Base-by-base conservation (phyloP, 2,888 invertebrate species). In the Chalcosyrphus nemorum region DNA sequence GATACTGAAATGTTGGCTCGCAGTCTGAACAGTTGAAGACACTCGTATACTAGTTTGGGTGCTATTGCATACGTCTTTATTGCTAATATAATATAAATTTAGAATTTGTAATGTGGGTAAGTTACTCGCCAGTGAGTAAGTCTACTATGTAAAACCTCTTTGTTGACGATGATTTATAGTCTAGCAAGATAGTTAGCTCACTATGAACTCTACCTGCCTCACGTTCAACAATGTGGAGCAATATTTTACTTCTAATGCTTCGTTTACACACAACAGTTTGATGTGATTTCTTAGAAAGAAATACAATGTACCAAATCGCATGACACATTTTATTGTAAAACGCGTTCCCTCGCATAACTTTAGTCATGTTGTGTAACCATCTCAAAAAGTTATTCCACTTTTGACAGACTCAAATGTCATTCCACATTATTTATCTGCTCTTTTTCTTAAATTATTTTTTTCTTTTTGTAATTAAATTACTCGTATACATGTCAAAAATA, bases 351-450 rank as follows among this genome's bases (percentile, higher is more conserved):
- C 45, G 52, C 54, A 45, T 47, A 54, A 54, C 27, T n/a, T 24
- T 6, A 11, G 43, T 19, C 29, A 29, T 3, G 41, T 71, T 57
- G 63, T 50, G 70, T 56, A 78, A 71, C 27, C 41, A 21, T 13
- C 38, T 43, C 13, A 47, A 57, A 47, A 57, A 57, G 24, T 50
- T 57, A 63, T 78, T 65, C 56, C 71, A 57, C 68, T 50, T 71
- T 78, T 63, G 63, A 65, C 71, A 71, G 29, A 47, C 82, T 47
- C 54, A 61, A 61, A 66, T 77, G 77, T 82, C 77, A 77, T 61
- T 82, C 29, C 66, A 29, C 47, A 63, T 65, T 72, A 77, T 61
- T 82, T 68, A 75, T 74, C 35, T 68, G 19, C 50, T 38, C 27
- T 35, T 59, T 45, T 52, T 9, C n/a, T n/a, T n/a, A n/a, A 43